Base-by-base conservation (phyloP, 1,140 invertebrate genomes). In the Procambarus clarkii region DNA sequence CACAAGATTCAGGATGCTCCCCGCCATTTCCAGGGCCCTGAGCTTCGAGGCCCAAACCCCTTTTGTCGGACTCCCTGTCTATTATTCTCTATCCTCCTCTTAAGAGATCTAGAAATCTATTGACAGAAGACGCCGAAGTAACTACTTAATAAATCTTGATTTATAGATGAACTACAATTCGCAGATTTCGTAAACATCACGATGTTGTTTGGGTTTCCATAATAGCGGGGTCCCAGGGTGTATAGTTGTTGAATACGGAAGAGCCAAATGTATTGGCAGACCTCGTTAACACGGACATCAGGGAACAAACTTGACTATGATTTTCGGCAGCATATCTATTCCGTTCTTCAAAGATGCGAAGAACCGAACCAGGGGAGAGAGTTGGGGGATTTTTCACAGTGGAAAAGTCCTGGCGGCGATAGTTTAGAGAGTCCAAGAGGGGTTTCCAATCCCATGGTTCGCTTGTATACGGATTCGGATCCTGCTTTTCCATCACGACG, bases 1-100 rank as follows among this genome's bases (percentile, higher is more conserved):
- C 79, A 81, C 46, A 48, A 81, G 58, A 81, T 81, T 81, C 79
- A 81, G 79, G 54, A 81, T 81, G 79, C 79, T 81, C 48, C n/a
- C 79, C 24, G 79, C 79, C 79, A 81, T 81, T 81, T 81, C 79
- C 79, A 24, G 9, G 79, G 79, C 2, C 45, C 64, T 21, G 64
- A 74, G 69, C 4, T 9, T 7, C 24, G 24, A 9, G 69, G 69
- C n/a, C 24, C n/a, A 2, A 74, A 74, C 69, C 69, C 7, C 69
- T 34, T 74, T 74, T 74, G 24, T 9, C 0, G 60, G 21, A 64
- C 13, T 18, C 50, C 50, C 50, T 54, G 34, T 34, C 34, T 34
- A 34, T 34, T 34, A 54, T 13, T 54, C 50, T 54, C 13, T 54
- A 54, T 34, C 34, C 34, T 34, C 34, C 34, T 34, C 34, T 34